phyloP scores from a whole-genome alignment of 2,113 vertebrate genomes.

The Hydrolagus affinis region DNA sequence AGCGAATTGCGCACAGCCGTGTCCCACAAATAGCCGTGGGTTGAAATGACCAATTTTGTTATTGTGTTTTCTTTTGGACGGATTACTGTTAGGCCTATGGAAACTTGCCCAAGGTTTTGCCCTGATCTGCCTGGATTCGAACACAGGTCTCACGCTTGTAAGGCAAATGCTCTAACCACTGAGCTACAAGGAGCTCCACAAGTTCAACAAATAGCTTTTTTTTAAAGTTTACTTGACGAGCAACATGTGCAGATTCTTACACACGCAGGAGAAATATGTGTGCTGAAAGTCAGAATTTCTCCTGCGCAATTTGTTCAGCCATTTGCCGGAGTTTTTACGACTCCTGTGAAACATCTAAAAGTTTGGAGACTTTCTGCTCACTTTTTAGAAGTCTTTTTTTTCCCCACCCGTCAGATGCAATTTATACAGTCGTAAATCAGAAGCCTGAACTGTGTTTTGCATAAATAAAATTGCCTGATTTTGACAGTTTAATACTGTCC shows the following conservation, averaged over 20 bases:
- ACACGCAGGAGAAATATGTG: background rate
- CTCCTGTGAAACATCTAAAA: background rate
- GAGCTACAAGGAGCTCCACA: too few species aligned
- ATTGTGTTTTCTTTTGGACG: too few species aligned
- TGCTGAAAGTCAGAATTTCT: background rate
- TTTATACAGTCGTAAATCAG: conserved; percentile 53
- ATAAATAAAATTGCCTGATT: conserved; percentile 48
- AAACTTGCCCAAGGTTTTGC: too few species aligned
- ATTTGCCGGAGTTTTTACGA: background rate
- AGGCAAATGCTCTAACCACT: too few species aligned
- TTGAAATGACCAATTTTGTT: too few species aligned
- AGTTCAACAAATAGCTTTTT: too few species aligned
- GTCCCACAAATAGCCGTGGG: too few species aligned
- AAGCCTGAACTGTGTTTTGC: conserved; percentile 50
- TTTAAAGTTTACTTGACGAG: background rate
- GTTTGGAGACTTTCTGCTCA: background rate
- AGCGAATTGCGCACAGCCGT: too few species aligned
- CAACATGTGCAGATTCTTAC: background rate
- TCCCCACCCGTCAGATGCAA: conserved; percentile 48
- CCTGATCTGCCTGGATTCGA: too few species aligned
- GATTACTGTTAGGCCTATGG: too few species aligned
- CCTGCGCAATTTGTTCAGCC: background rate
- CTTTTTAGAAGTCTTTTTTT: conserved; percentile 35
- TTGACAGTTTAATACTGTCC: conserved; percentile 54
- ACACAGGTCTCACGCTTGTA: too few species aligned